Evolutionary conservation across 2,113 vertebrate genomes (phyloP).

Genomic region (Halcyon senegalensis): DNA sequence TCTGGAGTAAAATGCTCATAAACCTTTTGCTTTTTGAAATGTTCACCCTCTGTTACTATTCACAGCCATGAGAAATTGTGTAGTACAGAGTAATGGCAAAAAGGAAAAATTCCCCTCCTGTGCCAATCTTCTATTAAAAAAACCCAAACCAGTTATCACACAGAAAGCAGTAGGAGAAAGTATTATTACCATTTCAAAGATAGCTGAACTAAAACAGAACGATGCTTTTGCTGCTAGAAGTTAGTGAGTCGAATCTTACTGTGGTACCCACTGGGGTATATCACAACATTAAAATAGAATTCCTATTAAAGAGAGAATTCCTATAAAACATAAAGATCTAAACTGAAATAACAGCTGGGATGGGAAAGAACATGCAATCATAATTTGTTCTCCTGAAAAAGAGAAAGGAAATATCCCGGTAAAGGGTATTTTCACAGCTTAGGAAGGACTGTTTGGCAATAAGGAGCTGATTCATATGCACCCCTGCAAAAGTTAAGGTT

Average conservation of each 20-base stretch:
- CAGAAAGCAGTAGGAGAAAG: neutral
- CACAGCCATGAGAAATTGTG: neutral
- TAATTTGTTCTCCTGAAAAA: neutral
- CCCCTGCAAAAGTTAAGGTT: neutral
- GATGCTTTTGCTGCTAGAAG: neutral
- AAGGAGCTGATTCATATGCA: neutral
- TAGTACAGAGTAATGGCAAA: neutral
- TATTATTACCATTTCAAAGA: neutral
- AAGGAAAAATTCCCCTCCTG: neutral
- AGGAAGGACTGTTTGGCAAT: neutral
- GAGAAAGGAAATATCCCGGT: neutral
- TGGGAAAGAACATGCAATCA: neutral
- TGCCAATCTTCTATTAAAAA: neutral
- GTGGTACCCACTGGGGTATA: neutral
- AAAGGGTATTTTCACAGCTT: neutral
- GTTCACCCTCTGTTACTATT: neutral
- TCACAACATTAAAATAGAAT: neutral
- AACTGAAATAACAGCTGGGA: neutral
- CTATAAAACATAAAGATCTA: neutral
- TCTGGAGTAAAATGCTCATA: neutral
- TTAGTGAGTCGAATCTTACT: neutral
- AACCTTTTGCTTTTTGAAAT: neutral
- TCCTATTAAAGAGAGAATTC: neutral
- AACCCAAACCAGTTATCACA: fast-evolving
- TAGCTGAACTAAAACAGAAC: neutral